Conservation (phyloP, 2,888 invertebrate species). For the Mechanitis messenoides region DNA sequence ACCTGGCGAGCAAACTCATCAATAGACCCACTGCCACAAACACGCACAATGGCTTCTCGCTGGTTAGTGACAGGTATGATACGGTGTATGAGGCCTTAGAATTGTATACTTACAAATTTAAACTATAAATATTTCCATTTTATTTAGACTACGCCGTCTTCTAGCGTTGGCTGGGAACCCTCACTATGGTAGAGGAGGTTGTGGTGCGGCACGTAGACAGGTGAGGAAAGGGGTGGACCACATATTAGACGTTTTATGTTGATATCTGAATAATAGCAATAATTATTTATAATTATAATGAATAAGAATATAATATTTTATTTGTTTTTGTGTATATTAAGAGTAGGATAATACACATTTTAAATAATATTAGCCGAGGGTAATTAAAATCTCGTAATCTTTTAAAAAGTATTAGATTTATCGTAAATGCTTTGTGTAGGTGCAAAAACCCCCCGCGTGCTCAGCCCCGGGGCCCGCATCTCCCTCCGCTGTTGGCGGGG, state of each 20-base stretch:
- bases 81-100: background rate
- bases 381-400: too few relatives aligned
- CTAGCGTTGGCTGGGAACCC: slow-evolving; percentile 73
- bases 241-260: too few relatives aligned
- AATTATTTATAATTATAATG: too few relatives aligned
- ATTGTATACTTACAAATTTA: background rate
- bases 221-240: background rate
- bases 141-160: slow-evolving; percentile 64
- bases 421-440: background rate
- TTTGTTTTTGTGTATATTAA: background rate
- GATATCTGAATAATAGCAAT: too few relatives aligned
- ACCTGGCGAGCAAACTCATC: slow-evolving; percentile 59
- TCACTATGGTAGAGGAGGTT: slow-evolving; percentile 37
- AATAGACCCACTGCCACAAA: slow-evolving; percentile 49
- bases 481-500: slow-evolving; percentile 19
- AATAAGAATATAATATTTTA: too few relatives aligned
- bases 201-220: slow-evolving; percentile 26
- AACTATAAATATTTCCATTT: background rate
- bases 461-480: background rate
- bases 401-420: too few relatives aligned
- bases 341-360: background rate
- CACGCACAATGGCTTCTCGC: slow-evolving; percentile 38
- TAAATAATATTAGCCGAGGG: background rate
- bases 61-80: slow-evolving; percentile 48
- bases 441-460: background rate